A percentile compares a stretch with the other conserved stretches of the same genome.
Conservation (phyloP, 2,888 invertebrate genomes). For the Germaria angustata region DNA sequence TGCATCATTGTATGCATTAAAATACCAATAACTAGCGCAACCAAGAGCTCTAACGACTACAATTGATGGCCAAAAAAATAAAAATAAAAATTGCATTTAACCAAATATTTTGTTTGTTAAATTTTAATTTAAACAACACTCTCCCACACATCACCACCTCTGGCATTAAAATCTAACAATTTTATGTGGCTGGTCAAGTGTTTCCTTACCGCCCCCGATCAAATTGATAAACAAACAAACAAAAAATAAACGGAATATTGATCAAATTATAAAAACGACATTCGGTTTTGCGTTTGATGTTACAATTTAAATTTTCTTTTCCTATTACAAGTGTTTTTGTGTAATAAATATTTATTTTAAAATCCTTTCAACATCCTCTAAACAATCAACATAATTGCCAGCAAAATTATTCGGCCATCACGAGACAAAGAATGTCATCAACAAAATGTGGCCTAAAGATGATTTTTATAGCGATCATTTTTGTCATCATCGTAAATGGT, state of each 20-base stretch:
- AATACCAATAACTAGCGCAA: not conserved
- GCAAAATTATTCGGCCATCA: conserved; percentile 58
- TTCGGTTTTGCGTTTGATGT: not conserved
- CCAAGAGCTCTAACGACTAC: not conserved
- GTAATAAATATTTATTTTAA: not conserved
- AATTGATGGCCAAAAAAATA: conserved; percentile 38
- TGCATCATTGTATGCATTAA: conserved; percentile 39
- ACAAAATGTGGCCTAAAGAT: conserved; percentile 79
- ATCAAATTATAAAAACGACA: conserved; percentile 6
- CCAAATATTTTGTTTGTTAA: conserved; percentile 33
- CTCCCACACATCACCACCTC: not conserved
- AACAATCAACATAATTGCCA: conserved; percentile 50
- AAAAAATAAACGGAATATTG: not conserved
- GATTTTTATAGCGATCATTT: conserved; percentile 79
- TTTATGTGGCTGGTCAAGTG: conserved; percentile 5
- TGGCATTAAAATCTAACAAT: conserved; percentile 38
- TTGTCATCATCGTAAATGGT: conserved; percentile 80
- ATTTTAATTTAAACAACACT: conserved; percentile 20
- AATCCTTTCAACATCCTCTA: not conserved
- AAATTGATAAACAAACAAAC: not conserved
- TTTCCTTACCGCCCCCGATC: not conserved
- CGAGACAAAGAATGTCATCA: conserved; percentile 77
- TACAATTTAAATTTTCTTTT: not conserved
- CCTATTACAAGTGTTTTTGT: not conserved
- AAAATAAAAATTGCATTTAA: not conserved